Evolutionary conservation across 2,113 vertebrate species (phyloP), one percentile per base, ranked within the genome.

Genomic region (Lichenostomus cassidix): DNA sequence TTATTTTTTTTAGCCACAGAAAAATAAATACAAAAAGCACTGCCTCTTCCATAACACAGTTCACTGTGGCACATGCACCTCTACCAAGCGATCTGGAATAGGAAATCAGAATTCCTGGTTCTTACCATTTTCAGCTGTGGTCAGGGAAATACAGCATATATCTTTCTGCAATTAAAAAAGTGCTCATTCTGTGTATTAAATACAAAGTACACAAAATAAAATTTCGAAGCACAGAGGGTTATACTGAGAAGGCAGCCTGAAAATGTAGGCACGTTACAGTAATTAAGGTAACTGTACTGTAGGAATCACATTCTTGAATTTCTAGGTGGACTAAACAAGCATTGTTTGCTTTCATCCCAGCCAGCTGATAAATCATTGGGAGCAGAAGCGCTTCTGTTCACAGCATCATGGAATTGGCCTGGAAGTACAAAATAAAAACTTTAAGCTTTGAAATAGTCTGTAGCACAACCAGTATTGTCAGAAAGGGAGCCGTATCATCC

Each of bases 131-230:
- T 91, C 90, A 96, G 94, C 87, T 97, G 97, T 94, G 92, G 65
- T 87, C 86, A 92, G 93, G 96, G 97, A 96, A 96, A 96, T 81
- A 97, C 82, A 95, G 88, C 81, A 64, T 76, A 14, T 90, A 92
- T n/a, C 75, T 80, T 96, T 86, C 83, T 97, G 97, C 96, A 96
- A 87, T 93, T 94, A 70, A 94, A 94, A 99, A 99, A 99, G 99
- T 99, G 99, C 99, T 99, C 98, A 97, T 98, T 98, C 98, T 97
- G 98, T 98, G 98, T 98, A 98, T 98, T 98, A 98, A 98, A 98
- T 98, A 99, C 98, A 95, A 98, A 98, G 98, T 98, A 98, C 98
- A 98, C 98, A 98, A 99, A 99, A 99, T 97, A 98, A 98, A 98
- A 97, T 95, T 97, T 96, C 92, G 97, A 97, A 98, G 98, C 98